Conservation (phyloP, 2,888 invertebrate species). For the Keiferia lycopersicella region DNA sequence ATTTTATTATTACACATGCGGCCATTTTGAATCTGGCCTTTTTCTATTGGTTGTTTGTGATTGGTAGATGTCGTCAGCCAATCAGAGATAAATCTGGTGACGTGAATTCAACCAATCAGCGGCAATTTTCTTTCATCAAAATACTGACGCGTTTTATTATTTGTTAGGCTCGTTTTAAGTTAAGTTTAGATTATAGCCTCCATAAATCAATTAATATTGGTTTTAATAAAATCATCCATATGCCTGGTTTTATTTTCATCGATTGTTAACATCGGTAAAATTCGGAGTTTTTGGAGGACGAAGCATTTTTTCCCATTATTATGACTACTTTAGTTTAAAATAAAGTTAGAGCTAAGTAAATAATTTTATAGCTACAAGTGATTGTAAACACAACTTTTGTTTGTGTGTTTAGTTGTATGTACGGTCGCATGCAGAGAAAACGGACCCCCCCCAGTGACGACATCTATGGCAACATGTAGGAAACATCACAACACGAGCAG, state of each 20-base stretch:
- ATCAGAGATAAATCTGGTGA: not conserved
- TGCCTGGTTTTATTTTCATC: not conserved
- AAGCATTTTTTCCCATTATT: not conserved
- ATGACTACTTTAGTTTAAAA: slow-evolving; percentile 6
- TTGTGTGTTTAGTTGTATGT: slow-evolving; percentile 20
- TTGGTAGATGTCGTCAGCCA: not conserved
- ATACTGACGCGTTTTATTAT: not conserved
- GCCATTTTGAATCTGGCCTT: not conserved
- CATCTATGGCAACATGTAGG: no score
- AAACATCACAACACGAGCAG: no score
- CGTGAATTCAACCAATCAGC: no score
- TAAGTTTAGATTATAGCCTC: not conserved
- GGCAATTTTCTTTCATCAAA: not conserved
- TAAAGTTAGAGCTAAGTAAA: not conserved
- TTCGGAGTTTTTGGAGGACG: not conserved
- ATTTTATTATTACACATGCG: slow-evolving; percentile 6
- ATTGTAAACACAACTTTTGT: slow-evolving; percentile 7
- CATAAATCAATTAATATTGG: not conserved
- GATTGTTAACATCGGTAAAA: not conserved
- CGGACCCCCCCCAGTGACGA: no score
- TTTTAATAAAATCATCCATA: not conserved
- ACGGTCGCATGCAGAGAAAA: no score
- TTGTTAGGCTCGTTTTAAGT: not conserved
- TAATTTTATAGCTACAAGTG: slow-evolving; percentile 18
- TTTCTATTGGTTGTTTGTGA: not conserved